Base-by-base conservation (phyloP, 2,113 vertebrate genomes). In the Cariama cristata region DNA sequence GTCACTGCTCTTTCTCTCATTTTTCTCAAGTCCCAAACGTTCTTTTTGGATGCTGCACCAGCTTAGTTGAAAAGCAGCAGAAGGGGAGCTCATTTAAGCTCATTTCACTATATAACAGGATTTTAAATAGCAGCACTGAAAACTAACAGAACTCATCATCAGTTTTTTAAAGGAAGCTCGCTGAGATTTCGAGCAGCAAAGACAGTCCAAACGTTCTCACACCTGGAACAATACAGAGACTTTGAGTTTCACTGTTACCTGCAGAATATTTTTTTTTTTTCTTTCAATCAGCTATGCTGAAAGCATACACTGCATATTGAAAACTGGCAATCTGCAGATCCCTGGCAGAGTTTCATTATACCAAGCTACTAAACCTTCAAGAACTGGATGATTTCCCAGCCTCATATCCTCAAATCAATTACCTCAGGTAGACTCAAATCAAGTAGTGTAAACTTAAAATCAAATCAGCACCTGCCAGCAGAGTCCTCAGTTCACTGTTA, bases 121-220 rank as follows among this genome's bases (percentile, higher is more conserved):
- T 75, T 95, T 94, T 90, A 95, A 96, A 93, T 69, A 90, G 81
- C 84, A 73, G 60, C 84, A 53, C 53, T 86, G 71, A 73, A 94
- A 75, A 63, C 68, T 59, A 63, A 77, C 87, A 60, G 62, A 95
- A 76, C 27, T 80, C 52, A 49, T 40, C 27, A 47, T 4, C 44
- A 59, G 55, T 44, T 86, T 91, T 93, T 33, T 30, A 77, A 88
- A 77, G 59, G 68, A 83, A 86, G 47, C 50, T 84, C 55, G 68
- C 80, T 82, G 49, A 94, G 66, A 75, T 82, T 94, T 71, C 64
- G 30, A 89, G 69, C 53, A 80, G 47, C 62, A 77, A 66, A 95
- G 60, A 80, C 35, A 52, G 64, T 68, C 79, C 52, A 79, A 68
- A 71, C 28, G 21, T 55, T 75, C 73, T 67, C 64, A 71, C 33